Percentiles rank a stretch among this genome's conserved stretches.
These are phyloP conservation scores for Agelas oroides DNA, from an alignment of 37 sponge, comb jelly and placozoan genomes.

Conservation along the genomic window DNA sequence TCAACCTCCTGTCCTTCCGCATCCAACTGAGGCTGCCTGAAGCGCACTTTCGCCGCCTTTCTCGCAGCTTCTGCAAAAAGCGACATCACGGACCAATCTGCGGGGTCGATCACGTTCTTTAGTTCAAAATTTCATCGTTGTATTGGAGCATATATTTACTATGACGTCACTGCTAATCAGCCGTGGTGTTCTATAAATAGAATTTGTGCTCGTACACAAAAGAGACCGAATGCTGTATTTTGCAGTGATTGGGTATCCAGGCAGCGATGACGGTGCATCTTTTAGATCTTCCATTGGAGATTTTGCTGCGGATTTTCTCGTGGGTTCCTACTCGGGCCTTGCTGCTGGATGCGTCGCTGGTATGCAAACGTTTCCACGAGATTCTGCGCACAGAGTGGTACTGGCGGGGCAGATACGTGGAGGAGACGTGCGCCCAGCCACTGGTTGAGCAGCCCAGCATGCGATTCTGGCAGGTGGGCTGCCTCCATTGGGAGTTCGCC, in stretches of 20 bases:
- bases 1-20: slow-evolving; percentile 78
- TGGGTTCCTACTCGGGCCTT: slow-evolving; percentile 23
- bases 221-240: not conserved
- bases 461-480: slow-evolving; percentile 27
- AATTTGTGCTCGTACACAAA: not conserved
- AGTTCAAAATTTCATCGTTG: too few relatives aligned
- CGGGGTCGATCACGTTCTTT: too few relatives aligned
- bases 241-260: not conserved
- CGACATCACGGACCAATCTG: slow-evolving; percentile 28
- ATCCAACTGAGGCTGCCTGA: slow-evolving; percentile 77
- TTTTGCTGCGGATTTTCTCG: slow-evolving; percentile 41
- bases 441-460: not conserved
- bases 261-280: slow-evolving; percentile 4
- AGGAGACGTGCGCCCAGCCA: not conserved
- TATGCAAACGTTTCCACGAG: slow-evolving; percentile 33
- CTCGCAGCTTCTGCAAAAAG: slow-evolving; percentile 79
- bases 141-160: too few relatives aligned
- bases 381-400: slow-evolving; percentile 34
- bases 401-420: slow-evolving; percentile 49
- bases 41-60: slow-evolving; percentile 72
- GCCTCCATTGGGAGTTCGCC: slow-evolving; percentile 37
- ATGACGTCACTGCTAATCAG: slow-evolving; percentile 8
- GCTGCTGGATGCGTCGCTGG: not conserved
- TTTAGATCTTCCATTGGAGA: slow-evolving; percentile 41
- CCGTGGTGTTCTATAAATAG: slow-evolving; percentile 18